These are phyloP conservation scores for Otus scops DNA, from an alignment of 2,797 vertebrate species.

Conservation along the genomic window DNA sequence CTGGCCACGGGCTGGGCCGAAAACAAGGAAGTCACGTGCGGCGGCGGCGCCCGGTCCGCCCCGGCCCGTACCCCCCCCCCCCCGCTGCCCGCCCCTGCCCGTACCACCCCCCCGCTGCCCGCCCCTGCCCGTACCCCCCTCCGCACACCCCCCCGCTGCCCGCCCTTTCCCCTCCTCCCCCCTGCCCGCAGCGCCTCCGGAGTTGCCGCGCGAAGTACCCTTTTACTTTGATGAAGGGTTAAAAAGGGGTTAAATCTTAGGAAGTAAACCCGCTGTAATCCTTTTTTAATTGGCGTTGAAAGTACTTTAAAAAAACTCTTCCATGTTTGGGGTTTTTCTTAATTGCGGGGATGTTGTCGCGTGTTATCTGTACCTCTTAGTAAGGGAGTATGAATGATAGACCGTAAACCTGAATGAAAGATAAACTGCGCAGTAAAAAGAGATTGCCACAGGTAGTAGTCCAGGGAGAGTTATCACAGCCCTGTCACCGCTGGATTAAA, in stretches of 20 bases:
- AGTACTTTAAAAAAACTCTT: background rate
- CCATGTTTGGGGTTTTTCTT: accelerated
- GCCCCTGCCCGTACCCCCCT: too few relatives aligned
- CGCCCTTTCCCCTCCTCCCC: too few relatives aligned
- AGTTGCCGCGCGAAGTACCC: too few relatives aligned
- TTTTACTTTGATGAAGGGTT: background rate
- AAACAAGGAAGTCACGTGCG: conserved; percentile 78
- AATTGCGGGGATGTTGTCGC: accelerated
- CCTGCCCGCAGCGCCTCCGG: too few relatives aligned
- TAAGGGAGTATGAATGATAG: background rate
- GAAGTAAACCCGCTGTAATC: accelerated
- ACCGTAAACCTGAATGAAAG: background rate
- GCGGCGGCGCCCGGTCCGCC: background rate
- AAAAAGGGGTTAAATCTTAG: background rate
- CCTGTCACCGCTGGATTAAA: background rate
- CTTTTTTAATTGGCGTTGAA: background rate
- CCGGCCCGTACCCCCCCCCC: too few relatives aligned
- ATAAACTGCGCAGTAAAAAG: background rate
- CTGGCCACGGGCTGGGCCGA: conserved; percentile 77
- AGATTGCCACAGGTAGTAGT: background rate
- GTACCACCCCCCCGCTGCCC: too few relatives aligned
- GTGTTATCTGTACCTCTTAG: background rate
- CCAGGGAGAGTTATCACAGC: background rate
- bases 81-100: too few relatives aligned
- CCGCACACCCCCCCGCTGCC: too few relatives aligned